phyloP scores from a whole-genome alignment of 2,797 vertebrate species.

The Sebastes kiyomatsui region DNA sequence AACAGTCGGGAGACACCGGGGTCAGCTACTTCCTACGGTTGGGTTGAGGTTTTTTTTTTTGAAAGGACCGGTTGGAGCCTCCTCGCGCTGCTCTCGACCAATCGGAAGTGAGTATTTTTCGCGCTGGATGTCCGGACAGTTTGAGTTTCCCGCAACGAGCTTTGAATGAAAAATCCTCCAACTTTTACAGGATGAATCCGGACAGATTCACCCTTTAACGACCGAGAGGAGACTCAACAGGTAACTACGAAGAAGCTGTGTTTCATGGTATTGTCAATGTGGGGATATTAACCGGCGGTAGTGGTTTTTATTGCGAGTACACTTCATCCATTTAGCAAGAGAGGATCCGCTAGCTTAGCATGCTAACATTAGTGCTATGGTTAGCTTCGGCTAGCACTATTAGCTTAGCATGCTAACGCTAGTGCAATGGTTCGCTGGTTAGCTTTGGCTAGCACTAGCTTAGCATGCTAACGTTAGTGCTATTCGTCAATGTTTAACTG shows the following conservation, averaged over 20 bases:
- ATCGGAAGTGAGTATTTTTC: slow-evolving; percentile 94
- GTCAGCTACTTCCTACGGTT: slow-evolving; percentile 65
- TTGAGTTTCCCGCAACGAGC: slow-evolving; percentile 84
- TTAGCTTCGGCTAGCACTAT: background rate
- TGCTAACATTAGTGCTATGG: slow-evolving; percentile 1
- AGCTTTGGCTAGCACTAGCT: slow-evolving; percentile 43
- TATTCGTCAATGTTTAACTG: background rate
- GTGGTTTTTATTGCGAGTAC: slow-evolving; percentile 14
- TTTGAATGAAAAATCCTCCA: slow-evolving; percentile 77
- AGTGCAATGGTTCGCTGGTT: background rate
- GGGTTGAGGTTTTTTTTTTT: slow-evolving; percentile 67
- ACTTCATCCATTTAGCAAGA: slow-evolving; percentile 74
- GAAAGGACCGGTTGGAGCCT: slow-evolving; percentile 89
- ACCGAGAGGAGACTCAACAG: slow-evolving; percentile 53
- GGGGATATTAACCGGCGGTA: background rate
- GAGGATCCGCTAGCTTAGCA: slow-evolving; percentile 27
- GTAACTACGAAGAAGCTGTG: slow-evolving; percentile 41
- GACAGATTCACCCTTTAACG: slow-evolving; percentile 67
- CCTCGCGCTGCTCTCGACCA: slow-evolving; percentile 84
- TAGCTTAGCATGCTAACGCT: background rate
- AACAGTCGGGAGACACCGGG: slow-evolving; percentile 21
- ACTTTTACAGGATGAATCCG: slow-evolving; percentile 69
- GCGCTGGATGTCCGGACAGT: slow-evolving; percentile 91
- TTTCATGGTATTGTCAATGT: slow-evolving; percentile 20
- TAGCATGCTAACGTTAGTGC: slow-evolving; percentile 6